Evolutionary conservation across 2,888 invertebrate genomes (phyloP).

Genomic region (Stenichneumon culpator): DNA sequence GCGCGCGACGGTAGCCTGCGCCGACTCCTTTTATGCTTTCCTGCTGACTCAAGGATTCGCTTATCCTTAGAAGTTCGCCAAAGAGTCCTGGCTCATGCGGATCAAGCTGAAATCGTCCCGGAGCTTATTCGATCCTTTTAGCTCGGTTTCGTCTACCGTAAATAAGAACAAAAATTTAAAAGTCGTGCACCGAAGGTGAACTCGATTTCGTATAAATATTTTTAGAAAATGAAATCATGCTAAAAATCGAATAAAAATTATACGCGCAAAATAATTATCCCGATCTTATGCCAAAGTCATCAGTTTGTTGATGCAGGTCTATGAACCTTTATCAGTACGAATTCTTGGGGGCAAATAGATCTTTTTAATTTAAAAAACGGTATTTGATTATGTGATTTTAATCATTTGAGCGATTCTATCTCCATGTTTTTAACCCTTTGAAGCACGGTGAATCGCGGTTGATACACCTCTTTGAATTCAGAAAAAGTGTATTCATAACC

Average conservation of each 20-base stretch:
- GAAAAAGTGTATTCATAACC: too few relatives aligned
- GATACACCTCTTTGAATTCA: too few relatives aligned
- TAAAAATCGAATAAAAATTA: background rate
- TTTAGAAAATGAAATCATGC: background rate
- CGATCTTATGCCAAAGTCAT: background rate
- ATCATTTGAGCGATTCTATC: background rate
- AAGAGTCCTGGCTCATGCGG: slow-evolving; percentile 65
- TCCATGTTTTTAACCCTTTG: background rate
- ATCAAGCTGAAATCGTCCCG: slow-evolving; percentile 29
- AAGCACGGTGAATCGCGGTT: too few relatives aligned
- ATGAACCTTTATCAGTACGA: background rate
- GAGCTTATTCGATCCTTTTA: slow-evolving; percentile 14
- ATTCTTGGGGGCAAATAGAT: background rate
- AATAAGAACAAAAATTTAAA: background rate
- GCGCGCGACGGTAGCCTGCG: slow-evolving; percentile 58
- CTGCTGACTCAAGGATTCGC: slow-evolving; percentile 83
- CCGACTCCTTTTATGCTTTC: slow-evolving; percentile 78
- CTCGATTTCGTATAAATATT: slow-evolving; percentile 51
- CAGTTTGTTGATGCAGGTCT: background rate
- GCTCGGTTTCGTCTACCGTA: background rate
- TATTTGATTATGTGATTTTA: background rate
- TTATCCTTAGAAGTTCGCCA: slow-evolving; percentile 80
- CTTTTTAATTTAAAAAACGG: background rate
- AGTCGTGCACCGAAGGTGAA: slow-evolving; percentile 60
- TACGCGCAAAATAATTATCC: background rate